These are phyloP conservation scores for Halcyon chelicuti DNA, from an alignment of 2,797 vertebrate species.

Conservation along the genomic window DNA sequence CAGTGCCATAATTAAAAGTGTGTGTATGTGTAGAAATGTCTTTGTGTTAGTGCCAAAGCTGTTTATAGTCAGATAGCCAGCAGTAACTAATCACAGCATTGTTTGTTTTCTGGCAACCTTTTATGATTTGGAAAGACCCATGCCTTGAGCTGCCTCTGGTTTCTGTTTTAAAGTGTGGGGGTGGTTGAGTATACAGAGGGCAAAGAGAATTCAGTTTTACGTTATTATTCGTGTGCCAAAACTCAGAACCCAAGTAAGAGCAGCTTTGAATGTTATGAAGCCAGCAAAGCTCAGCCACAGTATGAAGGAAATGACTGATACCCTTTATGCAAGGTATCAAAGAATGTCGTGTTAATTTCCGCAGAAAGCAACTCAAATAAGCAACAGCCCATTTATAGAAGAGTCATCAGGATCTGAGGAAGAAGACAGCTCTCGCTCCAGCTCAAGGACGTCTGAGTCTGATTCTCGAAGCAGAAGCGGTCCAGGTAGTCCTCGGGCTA, in stretches of 20 bases:
- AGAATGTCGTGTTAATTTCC: conserved; percentile 42
- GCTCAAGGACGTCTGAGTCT: conserved; percentile 87
- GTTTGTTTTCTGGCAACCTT: conserved; percentile 33
- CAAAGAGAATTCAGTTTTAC: background rate
- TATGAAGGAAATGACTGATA: background rate
- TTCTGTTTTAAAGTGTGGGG: conserved; percentile 17
- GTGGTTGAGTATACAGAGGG: background rate
- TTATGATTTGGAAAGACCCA: conserved; percentile 22
- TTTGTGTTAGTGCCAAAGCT: conserved; percentile 35
- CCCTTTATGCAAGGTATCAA: background rate
- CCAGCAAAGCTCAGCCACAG: background rate
- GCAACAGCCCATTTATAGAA: conserved; percentile 88
- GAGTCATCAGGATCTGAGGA: conserved; percentile 93
- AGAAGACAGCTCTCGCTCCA: conserved; percentile 87
- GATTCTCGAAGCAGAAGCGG: conserved; percentile 85
- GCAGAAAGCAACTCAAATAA: conserved; percentile 94
- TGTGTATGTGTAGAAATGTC: conserved; percentile 24
- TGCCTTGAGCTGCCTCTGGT: background rate
- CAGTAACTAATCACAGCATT: conserved; percentile 23
- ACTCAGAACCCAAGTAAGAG: conserved; percentile 1
- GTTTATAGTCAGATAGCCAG: conserved; percentile 14
- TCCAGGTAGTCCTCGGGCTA: conserved; percentile 87
- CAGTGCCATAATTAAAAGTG: background rate
- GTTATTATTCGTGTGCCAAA: conserved; percentile 26
- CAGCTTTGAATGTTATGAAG: background rate